Evolutionary conservation across 2,888 invertebrate species (phyloP), one percentile per base, ranked within the genome.

Genomic region (Hyposoter didymator): DNA sequence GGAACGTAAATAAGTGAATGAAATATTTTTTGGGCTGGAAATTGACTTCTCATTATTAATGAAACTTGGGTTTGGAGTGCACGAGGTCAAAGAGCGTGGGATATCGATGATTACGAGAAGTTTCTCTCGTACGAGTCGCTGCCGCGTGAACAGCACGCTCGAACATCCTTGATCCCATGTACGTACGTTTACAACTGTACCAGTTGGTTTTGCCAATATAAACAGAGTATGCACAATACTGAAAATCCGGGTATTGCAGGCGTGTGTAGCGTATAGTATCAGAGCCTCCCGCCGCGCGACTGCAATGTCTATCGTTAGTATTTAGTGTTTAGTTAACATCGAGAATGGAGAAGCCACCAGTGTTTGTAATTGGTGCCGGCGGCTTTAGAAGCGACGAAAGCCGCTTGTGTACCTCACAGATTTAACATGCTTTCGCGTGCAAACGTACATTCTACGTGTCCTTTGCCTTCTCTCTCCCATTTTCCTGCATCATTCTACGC

Each of bases 351-450:
- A 92, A 92, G 91, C 92, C 92, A 90, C 92, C 90, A 91, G 93
- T 93, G 93, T 93, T 93, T 93, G 93, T 93, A 93, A 93, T 93
- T 93, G 93, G 92, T 90, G 89, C n/a, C n/a, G n/a, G n/a, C 91
- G 72, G 74, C 92, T 92, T 93, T 91, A 92, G 91, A 89, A 92
- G 91, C 91, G 90, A 90, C 90, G 90, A 90, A 91, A 91, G 91
- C 91, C 91, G 67, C 28, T 91, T 90, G 91, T 92, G 91, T 92
- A 91, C 91, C 91, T 91, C 92, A 90, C 91, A 92, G 93, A 93
- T 93, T 93, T 92, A 88, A 87, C 88, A 84, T 88, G 78, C 87
- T 67, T 88, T 84, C 86, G 80, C 88, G 87, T 85, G 80, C 85
- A 81, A 66, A 75, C 83, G 66, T 79, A 88, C 49, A 67, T 84